Conservation (phyloP, 2,888 invertebrate species). For the Cheilosia scutellata region DNA sequence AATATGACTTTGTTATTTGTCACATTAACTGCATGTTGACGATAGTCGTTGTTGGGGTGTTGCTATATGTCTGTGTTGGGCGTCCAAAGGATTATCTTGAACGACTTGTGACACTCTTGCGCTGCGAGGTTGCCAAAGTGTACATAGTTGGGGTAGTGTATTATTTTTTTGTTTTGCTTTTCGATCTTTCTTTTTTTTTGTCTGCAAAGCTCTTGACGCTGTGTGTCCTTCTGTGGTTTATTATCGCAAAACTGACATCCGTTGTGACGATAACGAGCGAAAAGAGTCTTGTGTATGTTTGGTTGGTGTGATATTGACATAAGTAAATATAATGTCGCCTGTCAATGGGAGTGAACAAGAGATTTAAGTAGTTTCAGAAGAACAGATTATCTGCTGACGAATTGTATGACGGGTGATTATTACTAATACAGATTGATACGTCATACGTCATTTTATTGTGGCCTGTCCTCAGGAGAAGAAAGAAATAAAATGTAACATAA, state of each 20-base stretch:
- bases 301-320: constrained; percentile 33
- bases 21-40: constrained; percentile 75
- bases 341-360: constrained; percentile 44
- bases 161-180: constrained; percentile 3
- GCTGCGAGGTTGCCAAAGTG: constrained; percentile 36
- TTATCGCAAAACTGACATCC: constrained; percentile 53
- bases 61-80: background rate
- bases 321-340: constrained; percentile 49
- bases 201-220: background rate
- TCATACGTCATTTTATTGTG: background rate
- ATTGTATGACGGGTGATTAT: constrained; percentile 49
- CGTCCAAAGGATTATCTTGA: constrained; percentile 63
- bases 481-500: too few species aligned
- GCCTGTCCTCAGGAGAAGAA: too few species aligned
- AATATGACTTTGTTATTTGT: constrained; percentile 74
- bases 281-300: constrained; percentile 12
- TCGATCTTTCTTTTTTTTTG: constrained; percentile 7
- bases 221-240: constrained; percentile 66
- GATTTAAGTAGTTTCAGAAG: constrained; percentile 35
- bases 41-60: constrained; percentile 41
- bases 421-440: constrained; percentile 44
- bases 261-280: constrained; percentile 42
- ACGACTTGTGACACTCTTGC: constrained; percentile 65
- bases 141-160: constrained; percentile 2
- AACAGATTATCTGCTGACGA: constrained; percentile 53